phyloP scores from a whole-genome alignment of 2,888 invertebrate genomes.

The Phymatocera aterrima region DNA sequence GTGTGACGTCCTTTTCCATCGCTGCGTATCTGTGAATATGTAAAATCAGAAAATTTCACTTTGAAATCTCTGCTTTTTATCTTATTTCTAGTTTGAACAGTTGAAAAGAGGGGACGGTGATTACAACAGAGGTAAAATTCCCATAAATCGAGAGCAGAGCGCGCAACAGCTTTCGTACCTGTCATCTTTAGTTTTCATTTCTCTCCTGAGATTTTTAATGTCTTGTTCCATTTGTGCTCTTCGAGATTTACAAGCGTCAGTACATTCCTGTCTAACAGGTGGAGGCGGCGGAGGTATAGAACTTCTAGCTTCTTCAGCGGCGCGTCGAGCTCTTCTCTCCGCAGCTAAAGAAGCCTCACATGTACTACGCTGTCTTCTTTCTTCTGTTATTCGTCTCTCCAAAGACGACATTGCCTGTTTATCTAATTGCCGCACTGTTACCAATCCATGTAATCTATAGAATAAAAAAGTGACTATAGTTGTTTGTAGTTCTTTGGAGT shows the following conservation, averaged over 20 bases:
- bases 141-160: too few relatives aligned
- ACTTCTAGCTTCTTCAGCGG: conserved; percentile 75
- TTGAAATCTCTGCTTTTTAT: not conserved
- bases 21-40: conserved; percentile 58
- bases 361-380: conserved; percentile 86
- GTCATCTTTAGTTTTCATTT: conserved; percentile 82
- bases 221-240: conserved; percentile 84
- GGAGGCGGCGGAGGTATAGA: conserved; percentile 70
- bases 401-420: conserved; percentile 85
- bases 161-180: too few relatives aligned
- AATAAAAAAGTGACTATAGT: conserved; percentile 39
- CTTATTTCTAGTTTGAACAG: too few relatives aligned
- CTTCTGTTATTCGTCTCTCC: conserved; percentile 91
- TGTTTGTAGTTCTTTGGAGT: not conserved
- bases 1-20: conserved; percentile 69
- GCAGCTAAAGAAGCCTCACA: conserved; percentile 85
- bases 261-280: conserved; percentile 78
- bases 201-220: conserved; percentile 81
- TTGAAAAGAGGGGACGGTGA: too few relatives aligned
- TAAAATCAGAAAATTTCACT: not conserved
- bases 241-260: conserved; percentile 81
- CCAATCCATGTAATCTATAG: conserved; percentile 84
- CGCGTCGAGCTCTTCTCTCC: conserved; percentile 84
- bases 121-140: too few relatives aligned
- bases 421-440: conserved; percentile 85